Evolutionary conservation across 2,797 vertebrate species (phyloP), one percentile per base, ranked within the genome.

Genomic region (Chaenodraco wilsoni): DNA sequence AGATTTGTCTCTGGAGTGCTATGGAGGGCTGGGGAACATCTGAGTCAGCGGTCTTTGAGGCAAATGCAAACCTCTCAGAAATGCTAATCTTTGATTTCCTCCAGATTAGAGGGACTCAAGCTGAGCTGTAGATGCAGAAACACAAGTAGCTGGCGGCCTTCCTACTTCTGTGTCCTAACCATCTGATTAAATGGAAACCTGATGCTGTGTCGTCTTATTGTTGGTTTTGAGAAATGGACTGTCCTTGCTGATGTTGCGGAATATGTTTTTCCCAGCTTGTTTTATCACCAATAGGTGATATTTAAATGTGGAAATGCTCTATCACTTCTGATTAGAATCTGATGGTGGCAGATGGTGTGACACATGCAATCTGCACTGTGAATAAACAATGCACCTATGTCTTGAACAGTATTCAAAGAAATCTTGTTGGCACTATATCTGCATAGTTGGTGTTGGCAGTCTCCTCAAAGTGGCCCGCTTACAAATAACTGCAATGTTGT

Each of bases 1-100:
- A 87, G 69, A 89, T 90, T 86, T 83, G 72, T 82, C 83, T 87
- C 75, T 65, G 65, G 75, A 83, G 84, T 76, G 74, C 76, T 63
- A 66, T 61, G 56, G 57, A 74, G 43, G 48, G 51, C 51, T 33
- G 37, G 56, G 65, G 70, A 87, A 88, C 74, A 59, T 83, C 84
- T 82, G 82, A 93, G 79, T 94, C 87, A 91, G 91, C 89, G 17
- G 72, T 86, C 74, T 86, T 84, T 69, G 71, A 91, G 80, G 85
- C 81, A 77, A 88, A 85, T 82, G 84, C 80, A 86, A 92, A 91
- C 83, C 89, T 87, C 85, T 90, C 87, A 86, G 81, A 94, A 93
- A 88, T 89, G 91, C 85, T 89, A 92, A 93, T 93, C 91, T 93
- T 91, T 92, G 90, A 92, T 93, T 92, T 91, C 83, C 83, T 85